Evolutionary conservation across 2,797 vertebrate species (phyloP).

Genomic region (Acanthurus lineatus): DNA sequence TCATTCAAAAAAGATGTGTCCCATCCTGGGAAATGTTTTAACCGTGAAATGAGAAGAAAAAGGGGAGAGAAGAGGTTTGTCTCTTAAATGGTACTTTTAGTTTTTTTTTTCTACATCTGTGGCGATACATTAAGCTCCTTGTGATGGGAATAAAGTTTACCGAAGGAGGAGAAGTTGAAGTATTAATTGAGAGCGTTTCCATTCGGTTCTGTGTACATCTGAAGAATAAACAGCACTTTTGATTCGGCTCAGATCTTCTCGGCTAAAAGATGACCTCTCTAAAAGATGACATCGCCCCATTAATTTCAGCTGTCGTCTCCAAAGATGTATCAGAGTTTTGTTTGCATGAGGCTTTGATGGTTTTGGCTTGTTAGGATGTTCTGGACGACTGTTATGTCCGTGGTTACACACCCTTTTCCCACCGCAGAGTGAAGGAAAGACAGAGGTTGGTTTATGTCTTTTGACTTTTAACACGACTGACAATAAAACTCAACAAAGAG

Average conservation of each 20-base stretch:
- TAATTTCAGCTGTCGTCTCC: conserved; percentile 47
- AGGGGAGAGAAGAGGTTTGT: conserved; percentile 30
- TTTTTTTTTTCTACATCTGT: conserved; percentile 57
- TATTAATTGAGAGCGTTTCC: conserved; percentile 59
- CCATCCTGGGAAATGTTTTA: conserved; percentile 70
- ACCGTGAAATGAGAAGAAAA: conserved; percentile 35
- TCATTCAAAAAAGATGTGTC: conserved; percentile 76
- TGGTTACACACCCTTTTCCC: conserved; percentile 34
- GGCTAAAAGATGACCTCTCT: conserved; percentile 48
- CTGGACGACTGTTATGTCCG: conserved; percentile 18
- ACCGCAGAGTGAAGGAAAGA: conserved; percentile 5
- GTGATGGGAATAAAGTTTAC: conserved; percentile 66
- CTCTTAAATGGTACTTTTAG: conserved; percentile 41
- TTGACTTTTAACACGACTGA: not conserved
- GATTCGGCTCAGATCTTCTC: conserved; percentile 47
- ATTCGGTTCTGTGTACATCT: conserved; percentile 43
- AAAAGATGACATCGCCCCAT: conserved; percentile 47
- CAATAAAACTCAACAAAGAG: not conserved
- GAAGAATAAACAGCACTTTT: conserved; percentile 64
- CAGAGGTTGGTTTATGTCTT: not conserved
- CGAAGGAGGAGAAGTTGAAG: conserved; percentile 30
- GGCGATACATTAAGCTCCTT: conserved; percentile 50
- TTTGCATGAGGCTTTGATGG: conserved; percentile 56
- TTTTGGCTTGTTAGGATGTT: conserved; percentile 37
- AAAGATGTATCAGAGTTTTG: conserved; percentile 33